These are phyloP conservation scores for Clarias platycephalus DNA, from an alignment of 2,797 vertebrate genomes.

Conservation along the genomic window DNA sequence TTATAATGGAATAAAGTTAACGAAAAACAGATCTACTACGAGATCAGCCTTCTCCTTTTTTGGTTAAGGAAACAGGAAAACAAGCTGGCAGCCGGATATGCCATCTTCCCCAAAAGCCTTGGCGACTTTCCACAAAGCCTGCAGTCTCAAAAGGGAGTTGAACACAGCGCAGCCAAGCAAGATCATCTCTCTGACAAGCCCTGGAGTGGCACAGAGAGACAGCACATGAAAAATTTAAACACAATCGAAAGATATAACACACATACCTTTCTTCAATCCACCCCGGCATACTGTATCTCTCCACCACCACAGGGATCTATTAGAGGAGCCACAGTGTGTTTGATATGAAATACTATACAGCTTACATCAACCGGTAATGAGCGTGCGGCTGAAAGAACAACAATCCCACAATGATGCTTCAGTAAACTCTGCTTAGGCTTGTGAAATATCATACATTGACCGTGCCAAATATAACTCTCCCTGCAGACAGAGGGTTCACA, in stretches of 20 bases:
- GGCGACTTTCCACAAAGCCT: constrained; percentile 64
- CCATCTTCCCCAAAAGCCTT: constrained; percentile 55
- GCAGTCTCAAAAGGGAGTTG: constrained; percentile 62
- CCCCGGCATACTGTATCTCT: background rate
- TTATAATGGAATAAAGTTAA: background rate
- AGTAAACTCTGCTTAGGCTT: constrained; percentile 50
- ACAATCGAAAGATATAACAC: constrained; percentile 58
- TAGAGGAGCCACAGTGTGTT: constrained; percentile 28
- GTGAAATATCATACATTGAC: constrained; percentile 59
- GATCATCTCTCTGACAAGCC: constrained; percentile 72
- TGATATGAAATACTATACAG: constrained; percentile 53
- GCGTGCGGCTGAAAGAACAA: constrained; percentile 33
- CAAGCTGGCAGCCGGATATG: background rate
- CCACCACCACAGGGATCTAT: constrained; percentile 26
- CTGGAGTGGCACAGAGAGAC: constrained; percentile 61
- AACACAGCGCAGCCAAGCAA: constrained; percentile 67
- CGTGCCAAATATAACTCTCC: constrained; percentile 60
- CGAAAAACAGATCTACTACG: background rate
- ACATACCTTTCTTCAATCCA: constrained; percentile 35
- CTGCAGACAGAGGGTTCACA: constrained; percentile 48
- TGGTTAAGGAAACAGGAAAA: constrained; percentile 8
- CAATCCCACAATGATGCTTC: constrained; percentile 34
- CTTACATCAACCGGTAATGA: constrained; percentile 48
- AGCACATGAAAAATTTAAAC: constrained; percentile 62
- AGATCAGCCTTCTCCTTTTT: background rate